These are phyloP conservation scores for Acinonyx jubatus DNA, from an alignment of 2,113 vertebrate genomes.

Conservation along the genomic window DNA sequence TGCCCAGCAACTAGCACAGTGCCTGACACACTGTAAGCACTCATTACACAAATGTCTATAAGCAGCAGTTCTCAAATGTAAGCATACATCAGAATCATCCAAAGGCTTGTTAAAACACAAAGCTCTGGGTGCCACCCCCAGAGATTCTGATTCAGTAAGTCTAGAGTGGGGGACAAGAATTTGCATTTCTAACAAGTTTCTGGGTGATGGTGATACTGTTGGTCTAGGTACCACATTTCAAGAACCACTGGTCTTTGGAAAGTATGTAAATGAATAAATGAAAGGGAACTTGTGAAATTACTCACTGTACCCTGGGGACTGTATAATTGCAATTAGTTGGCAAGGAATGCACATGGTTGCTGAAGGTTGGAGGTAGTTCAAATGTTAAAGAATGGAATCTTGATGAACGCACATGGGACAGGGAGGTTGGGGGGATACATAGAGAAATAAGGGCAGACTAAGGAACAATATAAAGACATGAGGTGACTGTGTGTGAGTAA, in stretches of 20 bases:
- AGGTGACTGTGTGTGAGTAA: neutral
- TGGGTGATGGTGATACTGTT: neutral
- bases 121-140: neutral
- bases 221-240: neutral
- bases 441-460: neutral
- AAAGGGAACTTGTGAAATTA: neutral
- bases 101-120: neutral
- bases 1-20: neutral
- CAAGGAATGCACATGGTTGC: neutral
- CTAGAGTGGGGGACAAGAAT: neutral
- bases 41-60: neutral
- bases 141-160: neutral
- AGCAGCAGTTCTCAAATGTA: neutral
- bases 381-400: neutral
- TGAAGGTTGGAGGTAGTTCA: neutral
- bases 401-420: neutral
- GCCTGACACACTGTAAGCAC: neutral
- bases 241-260: neutral
- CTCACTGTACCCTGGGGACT: neutral
- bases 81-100: neutral
- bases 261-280: neutral
- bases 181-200: neutral
- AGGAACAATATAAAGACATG: neutral
- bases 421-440: neutral
- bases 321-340: neutral